phyloP scores from a whole-genome alignment of 2,888 invertebrate genomes.

The Salpingus planirostris region DNA sequence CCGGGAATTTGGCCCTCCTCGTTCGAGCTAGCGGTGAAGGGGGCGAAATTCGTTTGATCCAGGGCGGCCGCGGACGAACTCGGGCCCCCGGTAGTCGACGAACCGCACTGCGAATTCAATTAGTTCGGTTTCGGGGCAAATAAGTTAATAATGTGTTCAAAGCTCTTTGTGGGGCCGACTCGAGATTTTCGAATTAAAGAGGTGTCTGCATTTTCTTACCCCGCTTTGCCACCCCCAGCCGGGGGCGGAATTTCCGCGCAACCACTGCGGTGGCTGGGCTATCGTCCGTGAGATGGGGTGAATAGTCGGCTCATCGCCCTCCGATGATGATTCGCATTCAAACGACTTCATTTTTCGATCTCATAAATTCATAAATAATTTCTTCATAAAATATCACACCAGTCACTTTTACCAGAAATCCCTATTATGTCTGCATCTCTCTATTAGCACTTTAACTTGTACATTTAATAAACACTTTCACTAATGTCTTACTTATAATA shows the following conservation, averaged over 20 bases:
- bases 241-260: constrained; percentile 29
- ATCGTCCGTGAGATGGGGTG: constrained; percentile 39
- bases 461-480: no score
- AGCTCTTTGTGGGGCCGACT: no score
- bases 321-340: constrained; percentile 42
- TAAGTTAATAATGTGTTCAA: no score
- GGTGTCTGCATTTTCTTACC: no score
- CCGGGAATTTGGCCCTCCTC: constrained; percentile 49
- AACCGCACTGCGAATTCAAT: constrained; percentile 22
- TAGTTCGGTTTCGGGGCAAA: no score
- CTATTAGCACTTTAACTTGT: no score
- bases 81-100: constrained; percentile 22
- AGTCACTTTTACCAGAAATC: no score
- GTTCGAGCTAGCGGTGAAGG: constrained; percentile 39
- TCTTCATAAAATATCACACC: no score
- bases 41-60: constrained; percentile 36
- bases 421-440: no score
- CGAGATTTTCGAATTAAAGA: no score
- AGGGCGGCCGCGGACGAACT: constrained; percentile 23
- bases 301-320: constrained; percentile 39
- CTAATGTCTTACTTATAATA: no score
- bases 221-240: constrained; percentile 40
- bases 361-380: constrained; percentile 1
- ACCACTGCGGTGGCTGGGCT: constrained; percentile 38
- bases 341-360: constrained; percentile 38